These are phyloP conservation scores for Cheilinus undulatus DNA, from an alignment of 2,113 vertebrate genomes.

Conservation along the genomic window DNA sequence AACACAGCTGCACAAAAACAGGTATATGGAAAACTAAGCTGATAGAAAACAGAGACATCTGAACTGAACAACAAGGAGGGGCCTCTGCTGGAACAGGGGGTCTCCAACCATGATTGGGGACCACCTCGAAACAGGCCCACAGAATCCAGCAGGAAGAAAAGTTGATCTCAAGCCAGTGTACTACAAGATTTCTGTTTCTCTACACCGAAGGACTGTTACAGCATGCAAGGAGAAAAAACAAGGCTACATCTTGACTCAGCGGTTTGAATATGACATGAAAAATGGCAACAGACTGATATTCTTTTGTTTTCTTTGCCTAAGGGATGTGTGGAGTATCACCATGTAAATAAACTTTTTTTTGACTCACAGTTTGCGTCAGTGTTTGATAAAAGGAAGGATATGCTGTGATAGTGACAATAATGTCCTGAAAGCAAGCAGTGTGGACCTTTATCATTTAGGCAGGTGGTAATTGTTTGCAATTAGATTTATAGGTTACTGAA, in stretches of 20 bases:
- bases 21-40: constrained; percentile 70
- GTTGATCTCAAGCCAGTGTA: constrained; percentile 18
- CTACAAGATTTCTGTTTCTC: constrained; percentile 18
- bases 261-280: constrained; percentile 43
- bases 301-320: constrained; percentile 44
- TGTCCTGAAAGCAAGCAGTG: neutral
- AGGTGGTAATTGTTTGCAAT: constrained; percentile 27
- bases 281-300: constrained; percentile 37
- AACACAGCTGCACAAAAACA: constrained; percentile 72
- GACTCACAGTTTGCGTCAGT: constrained; percentile 6
- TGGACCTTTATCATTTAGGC: constrained; percentile 33
- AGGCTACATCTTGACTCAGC: constrained; percentile 28
- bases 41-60: constrained; percentile 78
- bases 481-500: constrained; percentile 10
- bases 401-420: constrained; percentile 37
- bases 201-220: constrained; percentile 24
- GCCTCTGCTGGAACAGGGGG: neutral
- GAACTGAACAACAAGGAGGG: constrained; percentile 62
- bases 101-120: constrained; percentile 30
- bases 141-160: constrained; percentile 14
- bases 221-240: constrained; percentile 42
- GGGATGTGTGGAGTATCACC: constrained; percentile 20
- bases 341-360: constrained; percentile 18
- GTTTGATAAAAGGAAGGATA: constrained; percentile 38
- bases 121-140: constrained; percentile 37